Evolutionary conservation across 2,888 invertebrate genomes (phyloP).

Genomic region (Lasioglossum leucozonium): DNA sequence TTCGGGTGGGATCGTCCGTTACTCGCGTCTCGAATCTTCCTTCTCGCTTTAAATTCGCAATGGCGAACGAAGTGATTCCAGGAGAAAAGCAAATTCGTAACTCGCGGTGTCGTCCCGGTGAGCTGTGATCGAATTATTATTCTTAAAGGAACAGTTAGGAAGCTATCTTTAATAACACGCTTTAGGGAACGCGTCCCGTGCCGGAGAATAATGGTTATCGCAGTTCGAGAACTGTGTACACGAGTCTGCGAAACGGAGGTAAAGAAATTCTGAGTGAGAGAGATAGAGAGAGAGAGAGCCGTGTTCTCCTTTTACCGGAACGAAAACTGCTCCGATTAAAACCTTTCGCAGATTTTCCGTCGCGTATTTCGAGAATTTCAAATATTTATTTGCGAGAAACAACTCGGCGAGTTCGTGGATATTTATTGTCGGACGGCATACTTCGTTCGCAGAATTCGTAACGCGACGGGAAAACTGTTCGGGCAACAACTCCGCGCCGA

Average conservation of each 20-base stretch:
- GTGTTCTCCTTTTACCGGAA: background rate
- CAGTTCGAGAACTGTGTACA: background rate
- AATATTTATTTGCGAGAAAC: background rate
- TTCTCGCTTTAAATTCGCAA: slow-evolving; percentile 11
- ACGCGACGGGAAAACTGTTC: background rate
- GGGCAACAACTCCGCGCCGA: background rate
- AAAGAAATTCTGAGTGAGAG: background rate
- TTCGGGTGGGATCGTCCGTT: slow-evolving; percentile 37
- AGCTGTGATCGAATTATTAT: slow-evolving; percentile 12
- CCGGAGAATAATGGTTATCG: background rate
- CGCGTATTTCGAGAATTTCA: background rate
- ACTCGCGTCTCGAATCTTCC: slow-evolving; percentile 28
- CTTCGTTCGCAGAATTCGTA: background rate
- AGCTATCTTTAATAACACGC: slow-evolving; percentile 9
- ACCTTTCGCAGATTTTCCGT: background rate
- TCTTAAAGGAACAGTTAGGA: background rate
- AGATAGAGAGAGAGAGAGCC: background rate
- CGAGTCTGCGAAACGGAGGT: background rate
- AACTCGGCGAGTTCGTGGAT: background rate
- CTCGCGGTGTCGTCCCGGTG: background rate
- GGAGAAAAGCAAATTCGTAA: slow-evolving; percentile 3
- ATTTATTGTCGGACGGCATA: background rate
- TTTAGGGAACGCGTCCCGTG: background rate
- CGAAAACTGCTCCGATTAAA: background rate
- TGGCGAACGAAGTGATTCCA: slow-evolving; percentile 26